phyloP scores from a whole-genome alignment of 2,797 vertebrate species.

The Podarcis siculus region DNA sequence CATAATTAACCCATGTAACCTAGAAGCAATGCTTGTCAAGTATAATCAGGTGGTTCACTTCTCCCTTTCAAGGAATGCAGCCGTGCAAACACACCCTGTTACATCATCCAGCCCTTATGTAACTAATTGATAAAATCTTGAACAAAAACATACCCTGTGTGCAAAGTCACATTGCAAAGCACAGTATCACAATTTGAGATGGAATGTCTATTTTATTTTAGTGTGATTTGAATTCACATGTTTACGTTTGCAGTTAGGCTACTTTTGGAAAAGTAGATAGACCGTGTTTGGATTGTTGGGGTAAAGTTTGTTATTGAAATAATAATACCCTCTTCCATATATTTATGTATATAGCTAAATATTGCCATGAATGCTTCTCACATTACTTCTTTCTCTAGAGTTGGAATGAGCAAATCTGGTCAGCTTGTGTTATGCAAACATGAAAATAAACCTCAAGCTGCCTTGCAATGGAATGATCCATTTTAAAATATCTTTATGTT shows the following conservation, averaged over 20 bases:
- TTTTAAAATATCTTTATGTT: not conserved
- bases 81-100: slow-evolving; percentile 3
- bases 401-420: not conserved
- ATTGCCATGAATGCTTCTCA: not conserved
- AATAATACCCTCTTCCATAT: not conserved
- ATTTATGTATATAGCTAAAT: not conserved
- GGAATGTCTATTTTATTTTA: not conserved
- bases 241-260: not conserved
- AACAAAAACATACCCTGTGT: not conserved
- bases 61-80: slow-evolving; percentile 7
- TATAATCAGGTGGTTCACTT: not conserved
- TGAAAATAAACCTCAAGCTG: not conserved
- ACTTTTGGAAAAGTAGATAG: not conserved
- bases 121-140: slow-evolving; percentile 6
- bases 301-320: not conserved
- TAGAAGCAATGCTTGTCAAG: slow-evolving; percentile 3
- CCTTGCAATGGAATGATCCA: not conserved
- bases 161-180: not conserved
- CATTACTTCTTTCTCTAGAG: not conserved
- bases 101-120: slow-evolving; percentile 5
- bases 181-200: not conserved
- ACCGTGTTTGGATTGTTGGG: not conserved
- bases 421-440: not conserved
- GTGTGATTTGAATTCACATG: not conserved
- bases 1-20: not conserved